Base-by-base conservation (phyloP, 2,797 vertebrate genomes). In the Betta splendens region DNA sequence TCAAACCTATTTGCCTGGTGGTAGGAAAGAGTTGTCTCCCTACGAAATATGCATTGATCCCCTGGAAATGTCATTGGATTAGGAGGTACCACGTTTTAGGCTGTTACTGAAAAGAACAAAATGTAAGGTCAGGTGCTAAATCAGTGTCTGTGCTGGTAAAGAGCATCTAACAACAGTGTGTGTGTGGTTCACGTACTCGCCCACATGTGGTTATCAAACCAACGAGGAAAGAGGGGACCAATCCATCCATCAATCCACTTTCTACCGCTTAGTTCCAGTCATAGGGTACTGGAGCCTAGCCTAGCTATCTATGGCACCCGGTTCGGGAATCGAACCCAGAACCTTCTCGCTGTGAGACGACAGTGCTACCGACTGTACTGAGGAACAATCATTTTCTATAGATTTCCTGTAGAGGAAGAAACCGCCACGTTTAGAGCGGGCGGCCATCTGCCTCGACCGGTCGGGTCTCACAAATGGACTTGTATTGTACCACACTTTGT, bases 401-500 rank as follows among this genome's bases (percentile, higher is more conserved):
- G n/a, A n/a, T n/a, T n/a, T n/a, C n/a, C n/a, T n/a, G n/a, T n/a
- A n/a, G n/a, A n/a, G n/a, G n/a, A n/a, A n/a, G n/a, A n/a, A n/a
- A n/a, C n/a, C n/a, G n/a, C n/a, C n/a, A n/a, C n/a, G n/a, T n/a
- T n/a, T n/a, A n/a, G n/a, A n/a, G n/a, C n/a, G n/a, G n/a, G n/a
- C n/a, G n/a, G n/a, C n/a, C n/a, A n/a, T n/a, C n/a, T n/a, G n/a
- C n/a, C n/a, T n/a, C n/a, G n/a, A n/a, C n/a, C n/a, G n/a, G n/a
- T n/a, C n/a, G n/a, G n/a, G n/a, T n/a, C n/a, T n/a, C n/a, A n/a
- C n/a, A n/a, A n/a, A n/a, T n/a, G n/a, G n/a, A n/a, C n/a, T n/a
- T n/a, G 44, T 38, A 61, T 71, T 76, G 74, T 57, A 69, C 72
- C 74, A 53, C 75, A 49, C 62, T 53, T 52, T 57, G 40, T 42